Conservation (phyloP, 2,113 vertebrate genomes). For the Rhinichthys klamathensis region DNA sequence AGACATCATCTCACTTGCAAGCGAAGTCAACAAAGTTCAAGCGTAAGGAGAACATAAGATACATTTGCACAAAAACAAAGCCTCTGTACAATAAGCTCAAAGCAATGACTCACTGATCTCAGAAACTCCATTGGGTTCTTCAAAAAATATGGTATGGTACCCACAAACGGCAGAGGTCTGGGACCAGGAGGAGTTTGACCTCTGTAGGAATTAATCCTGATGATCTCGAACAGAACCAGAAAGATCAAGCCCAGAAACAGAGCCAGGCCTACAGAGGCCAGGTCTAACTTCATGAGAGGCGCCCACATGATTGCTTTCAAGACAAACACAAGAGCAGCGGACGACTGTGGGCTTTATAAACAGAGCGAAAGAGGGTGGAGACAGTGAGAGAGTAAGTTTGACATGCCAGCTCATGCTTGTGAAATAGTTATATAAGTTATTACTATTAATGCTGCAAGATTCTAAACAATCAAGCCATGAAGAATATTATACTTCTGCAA, state of each 20-base stretch:
- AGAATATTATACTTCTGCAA: not conserved
- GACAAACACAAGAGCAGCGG: not conserved
- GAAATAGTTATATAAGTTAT: too few species aligned
- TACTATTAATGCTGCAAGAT: too few species aligned
- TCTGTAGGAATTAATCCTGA: conserved; percentile 36
- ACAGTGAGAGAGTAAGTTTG: not conserved
- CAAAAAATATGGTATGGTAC: conserved; percentile 35
- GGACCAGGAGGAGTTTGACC: conserved; percentile 52
- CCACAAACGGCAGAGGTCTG: conserved; percentile 50
- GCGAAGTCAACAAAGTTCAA: not conserved
- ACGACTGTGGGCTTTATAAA: not conserved
- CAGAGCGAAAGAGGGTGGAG: not conserved
- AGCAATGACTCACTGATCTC: conserved; percentile 34
- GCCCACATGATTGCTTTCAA: conserved; percentile 38
- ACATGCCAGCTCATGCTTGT: not conserved
- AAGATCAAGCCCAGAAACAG: conserved; percentile 22
- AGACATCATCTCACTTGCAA: not conserved
- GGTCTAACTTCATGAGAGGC: conserved; percentile 31
- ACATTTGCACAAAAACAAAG: not conserved
- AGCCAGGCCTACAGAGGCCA: not conserved
- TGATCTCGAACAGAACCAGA: conserved; percentile 49
- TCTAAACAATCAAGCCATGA: not conserved
- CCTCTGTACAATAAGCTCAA: not conserved
- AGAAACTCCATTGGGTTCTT: conserved; percentile 29
- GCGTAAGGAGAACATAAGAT: not conserved